phyloP scores from a whole-genome alignment of 2,797 vertebrate genomes.

The Selene dorsalis region DNA sequence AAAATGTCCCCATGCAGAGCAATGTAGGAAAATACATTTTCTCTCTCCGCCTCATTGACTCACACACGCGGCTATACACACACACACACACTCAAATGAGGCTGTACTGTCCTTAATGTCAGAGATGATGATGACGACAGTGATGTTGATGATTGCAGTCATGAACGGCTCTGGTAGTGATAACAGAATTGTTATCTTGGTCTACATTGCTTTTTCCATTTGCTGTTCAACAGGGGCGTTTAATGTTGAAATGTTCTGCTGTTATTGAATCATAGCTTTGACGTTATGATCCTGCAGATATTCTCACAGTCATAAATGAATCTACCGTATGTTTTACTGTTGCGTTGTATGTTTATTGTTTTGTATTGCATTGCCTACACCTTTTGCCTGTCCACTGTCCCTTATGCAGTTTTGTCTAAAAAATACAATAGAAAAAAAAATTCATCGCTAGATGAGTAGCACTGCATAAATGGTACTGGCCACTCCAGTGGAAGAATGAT shows the following conservation, averaged over 20 bases:
- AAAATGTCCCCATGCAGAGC: background rate
- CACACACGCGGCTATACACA: background rate
- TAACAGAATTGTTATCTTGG: slow-evolving; percentile 17
- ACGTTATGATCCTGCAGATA: slow-evolving; percentile 22
- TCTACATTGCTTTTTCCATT: slow-evolving; percentile 21
- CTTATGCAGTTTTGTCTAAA: slow-evolving; percentile 19
- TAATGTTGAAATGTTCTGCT: slow-evolving; percentile 15
- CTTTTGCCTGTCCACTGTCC: slow-evolving; percentile 15
- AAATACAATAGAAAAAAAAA: slow-evolving; percentile 37
- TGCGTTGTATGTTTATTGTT: slow-evolving; percentile 34
- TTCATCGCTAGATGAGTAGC: slow-evolving; percentile 29
- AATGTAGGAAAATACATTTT: background rate
- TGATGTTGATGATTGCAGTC: slow-evolving; percentile 3
- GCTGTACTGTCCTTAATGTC: background rate
- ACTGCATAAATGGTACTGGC: slow-evolving; percentile 34
- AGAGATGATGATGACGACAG: background rate
- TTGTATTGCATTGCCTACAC: slow-evolving; percentile 23
- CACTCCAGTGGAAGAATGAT: slow-evolving; percentile 33
- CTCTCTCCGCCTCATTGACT: background rate
- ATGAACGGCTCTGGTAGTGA: background rate
- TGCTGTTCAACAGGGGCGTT: slow-evolving; percentile 19
- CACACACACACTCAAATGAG: background rate
- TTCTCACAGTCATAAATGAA: slow-evolving; percentile 13
- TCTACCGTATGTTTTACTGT: slow-evolving; percentile 20
- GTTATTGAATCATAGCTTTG: slow-evolving; percentile 29